Evolutionary conservation across 2,888 invertebrate species (phyloP), one percentile per base, ranked within the genome.

Genomic region (Scaptomyza cyrtandrae): DNA sequence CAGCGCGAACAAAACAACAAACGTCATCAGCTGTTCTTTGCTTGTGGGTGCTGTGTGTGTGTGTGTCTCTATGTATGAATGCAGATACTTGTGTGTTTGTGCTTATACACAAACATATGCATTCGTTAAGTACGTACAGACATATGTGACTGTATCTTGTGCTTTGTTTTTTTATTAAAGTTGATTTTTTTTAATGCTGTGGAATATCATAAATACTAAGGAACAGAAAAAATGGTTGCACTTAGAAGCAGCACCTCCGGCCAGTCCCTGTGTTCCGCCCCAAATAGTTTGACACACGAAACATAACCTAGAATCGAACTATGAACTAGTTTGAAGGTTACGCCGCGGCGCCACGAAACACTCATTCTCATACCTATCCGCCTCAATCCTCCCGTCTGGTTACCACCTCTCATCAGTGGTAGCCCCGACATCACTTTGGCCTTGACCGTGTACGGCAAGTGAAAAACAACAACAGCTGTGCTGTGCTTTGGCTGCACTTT

Each of bases 21-120:
- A 83, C 83, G 83, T 83, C 83, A 83, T 83, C 85, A 83, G 83
- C 83, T 83, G 83, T 83, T 83, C 49, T 71, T 48, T 60, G 73
- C 24, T 33, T 64, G 66, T 71, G 69, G 37, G 19, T 37, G 52
- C 7, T 67, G 54, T 60, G 53, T 46, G 14, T 59, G 60, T 67
- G 61, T 58, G 43, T 64, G 49, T 56, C 41, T 46, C 48, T 54
- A 33, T 49, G 29, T 50, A 35, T 41, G 6, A 24, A 27, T 41
- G 19, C 60, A 35, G 13, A 54, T 44, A 46, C 43, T 31, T 49
- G 29, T 43, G 57, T 48, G 37, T 43, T 29, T 31, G n/a, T 33
- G 37, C n/a, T 52, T 29, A 16, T 52, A 39, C 46, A 55, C 44
- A 61, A 62, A 46, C 43, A 35, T 62, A 39, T 55, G 13, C 31